A percentile compares a stretch with the other conserved stretches of the same genome.
Evolutionary conservation across 2,888 invertebrate species (phyloP).

Genomic region (Ellobium chinense): DNA sequence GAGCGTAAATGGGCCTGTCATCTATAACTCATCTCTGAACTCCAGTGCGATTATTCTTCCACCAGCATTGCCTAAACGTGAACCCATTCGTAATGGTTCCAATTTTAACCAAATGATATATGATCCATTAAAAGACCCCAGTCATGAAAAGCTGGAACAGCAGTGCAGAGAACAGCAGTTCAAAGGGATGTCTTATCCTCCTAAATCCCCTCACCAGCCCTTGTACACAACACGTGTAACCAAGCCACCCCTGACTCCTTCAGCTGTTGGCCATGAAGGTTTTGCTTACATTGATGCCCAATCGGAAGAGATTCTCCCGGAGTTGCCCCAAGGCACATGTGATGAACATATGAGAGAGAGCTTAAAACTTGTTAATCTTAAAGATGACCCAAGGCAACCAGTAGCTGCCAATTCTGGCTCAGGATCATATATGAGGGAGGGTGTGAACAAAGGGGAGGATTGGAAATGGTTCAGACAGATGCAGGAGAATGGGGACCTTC

Average conservation of each 20-base stretch:
- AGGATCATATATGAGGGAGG: background rate
- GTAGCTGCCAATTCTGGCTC: background rate
- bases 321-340: constrained; percentile 27
- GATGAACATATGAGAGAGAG: constrained; percentile 39
- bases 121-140: background rate
- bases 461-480: background rate
- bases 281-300: background rate
- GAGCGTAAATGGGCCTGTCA: background rate
- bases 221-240: background rate
- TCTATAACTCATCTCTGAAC: background rate
- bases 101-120: background rate
- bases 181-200: background rate
- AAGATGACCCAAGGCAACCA: background rate
- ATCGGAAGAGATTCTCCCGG: background rate
- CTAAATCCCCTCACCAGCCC: background rate
- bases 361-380: background rate
- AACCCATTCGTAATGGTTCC: background rate
- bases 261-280: background rate
- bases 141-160: background rate
- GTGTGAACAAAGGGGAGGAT: background rate
- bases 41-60: background rate
- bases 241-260: background rate
- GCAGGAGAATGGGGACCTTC: background rate
- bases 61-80: constrained; percentile 28
- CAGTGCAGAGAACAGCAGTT: background rate